Evolutionary conservation across 2,888 invertebrate species (phyloP), one percentile per base, ranked within the genome.

Genomic region (Steinernema scapterisci): DNA sequence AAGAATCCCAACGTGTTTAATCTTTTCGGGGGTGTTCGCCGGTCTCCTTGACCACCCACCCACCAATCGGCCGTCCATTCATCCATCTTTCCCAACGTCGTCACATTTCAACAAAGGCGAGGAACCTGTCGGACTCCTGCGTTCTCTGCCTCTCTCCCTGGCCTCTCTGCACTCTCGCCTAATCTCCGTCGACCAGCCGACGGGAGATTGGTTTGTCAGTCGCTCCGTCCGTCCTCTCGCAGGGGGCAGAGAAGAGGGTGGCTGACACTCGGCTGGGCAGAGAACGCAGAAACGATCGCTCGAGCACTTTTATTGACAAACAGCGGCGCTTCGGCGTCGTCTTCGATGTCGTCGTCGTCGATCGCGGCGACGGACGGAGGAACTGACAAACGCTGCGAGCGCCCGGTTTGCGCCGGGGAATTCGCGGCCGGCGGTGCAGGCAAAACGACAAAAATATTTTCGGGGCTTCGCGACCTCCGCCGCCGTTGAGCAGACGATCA

Each of bases 381-480:
- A 13, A 25, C 27, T 63, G 63, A 25, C 25, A 63, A 63, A 63
- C 54, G 54, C 7, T 5, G 7, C 63, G 63, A 48, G 16, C 48
- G 63, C 63, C 16, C 63, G 31, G 11, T 16, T 11, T 31, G 25
- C 52, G 52, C 52, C 21, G 52, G 52, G 52, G 52, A 52, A 52
- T 52, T 52, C 52, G 52, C 23, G 21, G 63, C 63, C n/a, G n/a
- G 63, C 63, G n/a, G 48, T n/a, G 48, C 48, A 19, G 38, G 38
- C 38, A 9, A 38, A 38, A 38, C 48, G 48, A 48, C 48, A 48
- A 63, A 54, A 54, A 54, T 54, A 54, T 54, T 54, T 54, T 54
- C 31, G 51, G 27, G 71, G 70, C 79, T 63, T 21, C 73, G 25
- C 74, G n/a, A 45, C 38, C 38, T 19, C 38, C 23, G 21, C 31